These are phyloP conservation scores for Callospermophilus lateralis DNA, from an alignment of 2,113 vertebrate genomes.

Conservation along the genomic window DNA sequence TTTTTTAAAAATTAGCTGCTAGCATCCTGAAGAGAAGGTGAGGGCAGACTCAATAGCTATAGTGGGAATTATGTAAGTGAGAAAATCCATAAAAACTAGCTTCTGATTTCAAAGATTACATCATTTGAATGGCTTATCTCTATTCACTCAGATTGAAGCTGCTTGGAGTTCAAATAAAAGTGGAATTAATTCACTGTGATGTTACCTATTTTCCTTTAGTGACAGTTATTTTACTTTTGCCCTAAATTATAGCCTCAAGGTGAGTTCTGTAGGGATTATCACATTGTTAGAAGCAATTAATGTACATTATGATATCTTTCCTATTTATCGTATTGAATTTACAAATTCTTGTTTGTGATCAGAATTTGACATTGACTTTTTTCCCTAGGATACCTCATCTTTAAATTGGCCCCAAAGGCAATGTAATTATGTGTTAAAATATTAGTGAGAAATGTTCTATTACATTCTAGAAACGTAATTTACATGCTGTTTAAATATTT, in stretches of 20 bases:
- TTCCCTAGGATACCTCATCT: neutral
- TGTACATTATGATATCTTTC: neutral
- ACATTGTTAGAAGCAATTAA: neutral
- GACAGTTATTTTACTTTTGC: neutral
- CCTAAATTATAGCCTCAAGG: neutral
- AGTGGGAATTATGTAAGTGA: neutral
- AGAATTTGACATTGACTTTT: slow-evolving; percentile 15
- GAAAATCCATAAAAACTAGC: neutral
- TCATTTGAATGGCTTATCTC: neutral
- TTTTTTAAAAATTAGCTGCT: neutral
- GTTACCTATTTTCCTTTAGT: neutral
- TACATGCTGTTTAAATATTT: neutral
- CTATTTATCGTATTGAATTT: neutral
- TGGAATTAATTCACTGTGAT: neutral
- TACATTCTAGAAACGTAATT: neutral
- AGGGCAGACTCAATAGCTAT: neutral
- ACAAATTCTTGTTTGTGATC: neutral
- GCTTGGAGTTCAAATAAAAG: neutral
- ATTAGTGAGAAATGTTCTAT: neutral
- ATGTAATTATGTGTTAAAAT: slow-evolving; percentile 35
- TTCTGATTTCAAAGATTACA: neutral
- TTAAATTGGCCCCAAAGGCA: neutral
- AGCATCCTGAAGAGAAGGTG: neutral
- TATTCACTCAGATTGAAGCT: neutral
- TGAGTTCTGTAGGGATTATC: neutral